Evolutionary conservation across 2,888 invertebrate species (phyloP).

Genomic region (Napeogenes inachia): DNA sequence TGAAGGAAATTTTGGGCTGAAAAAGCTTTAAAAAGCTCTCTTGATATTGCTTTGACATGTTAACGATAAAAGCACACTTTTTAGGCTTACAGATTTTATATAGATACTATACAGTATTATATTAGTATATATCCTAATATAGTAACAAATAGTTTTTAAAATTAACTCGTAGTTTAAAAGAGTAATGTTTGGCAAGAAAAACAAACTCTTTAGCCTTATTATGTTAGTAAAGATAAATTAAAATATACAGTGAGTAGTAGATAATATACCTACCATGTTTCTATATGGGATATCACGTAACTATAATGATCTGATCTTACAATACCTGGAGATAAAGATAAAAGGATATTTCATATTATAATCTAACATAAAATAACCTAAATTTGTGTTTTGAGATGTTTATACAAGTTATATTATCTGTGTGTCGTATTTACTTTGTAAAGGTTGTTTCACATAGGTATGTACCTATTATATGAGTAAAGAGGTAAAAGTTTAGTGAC

Average conservation of each 20-base stretch:
- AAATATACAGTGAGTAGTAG: background rate
- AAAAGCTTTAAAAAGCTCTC: too few relatives aligned
- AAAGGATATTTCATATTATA: conserved; percentile 10
- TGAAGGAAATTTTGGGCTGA: too few relatives aligned
- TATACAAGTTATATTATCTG: background rate
- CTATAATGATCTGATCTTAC: conserved; percentile 6
- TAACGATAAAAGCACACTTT: too few relatives aligned
- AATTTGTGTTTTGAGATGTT: conserved; percentile 10
- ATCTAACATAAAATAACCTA: conserved; percentile 13
- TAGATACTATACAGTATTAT: too few relatives aligned
- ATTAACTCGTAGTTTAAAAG: too few relatives aligned
- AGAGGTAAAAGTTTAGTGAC: too few relatives aligned
- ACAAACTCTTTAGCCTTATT: background rate
- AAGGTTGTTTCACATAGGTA: background rate
- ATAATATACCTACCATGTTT: background rate
- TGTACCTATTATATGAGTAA: too few relatives aligned
- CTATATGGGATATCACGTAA: background rate
- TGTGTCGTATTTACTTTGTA: background rate
- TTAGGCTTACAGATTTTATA: too few relatives aligned
- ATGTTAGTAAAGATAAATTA: background rate
- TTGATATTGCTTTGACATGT: too few relatives aligned
- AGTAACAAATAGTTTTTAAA: too few relatives aligned
- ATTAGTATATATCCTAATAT: too few relatives aligned
- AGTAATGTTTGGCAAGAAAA: too few relatives aligned
- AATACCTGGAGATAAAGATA: conserved; percentile 14